Evolutionary conservation across 2,888 invertebrate species (phyloP), one percentile per base, ranked within the genome.

Genomic region (Cantharis rustica): DNA sequence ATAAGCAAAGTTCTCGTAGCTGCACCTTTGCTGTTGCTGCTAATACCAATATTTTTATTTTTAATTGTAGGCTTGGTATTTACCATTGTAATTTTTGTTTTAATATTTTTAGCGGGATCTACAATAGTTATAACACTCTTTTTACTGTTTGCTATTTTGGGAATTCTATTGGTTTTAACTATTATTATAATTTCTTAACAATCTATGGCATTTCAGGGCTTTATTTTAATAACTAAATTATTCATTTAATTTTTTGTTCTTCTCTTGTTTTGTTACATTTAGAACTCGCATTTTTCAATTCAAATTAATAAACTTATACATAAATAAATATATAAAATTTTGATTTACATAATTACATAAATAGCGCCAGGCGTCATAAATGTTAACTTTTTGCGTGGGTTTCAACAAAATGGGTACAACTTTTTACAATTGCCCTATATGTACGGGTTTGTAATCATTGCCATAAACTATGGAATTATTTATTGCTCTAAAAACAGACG

Each of bases 301-400:
- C 47, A 47, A 47, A 47, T 47, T 47, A 47, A 47, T 47, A 47
- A 47, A 47, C 47, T 47, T 47, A 47, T 47, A 47, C 47, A 47
- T 47, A 47, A 47, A 47, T 47, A 47, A 47, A 47, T 47, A 47
- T n/a, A 47, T 47, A 47, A 47, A 47, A 47, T 47, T 47, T 47
- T 47, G 26, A 62, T 15, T 23, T 47, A 71, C 70, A 71, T 71
- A 71, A 71, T 62, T 71, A 71, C 26, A 26, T 62, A 61, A 71
- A 23, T 26, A 16, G 26, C 13, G 26, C 16, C 62, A 71, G 26
- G 71, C 71, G 62, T 71, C 71, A 63, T 63, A 71, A 71, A 71
- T 71, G 62, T 23, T 27, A 27, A 71, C 4, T 63, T 71, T 47
- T 47, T 47, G n/a, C 47, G 47, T 47, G 47, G 47, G 47, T 47